phyloP scores from a whole-genome alignment of 2,888 invertebrate genomes.

The Iselma pallidipennis region DNA sequence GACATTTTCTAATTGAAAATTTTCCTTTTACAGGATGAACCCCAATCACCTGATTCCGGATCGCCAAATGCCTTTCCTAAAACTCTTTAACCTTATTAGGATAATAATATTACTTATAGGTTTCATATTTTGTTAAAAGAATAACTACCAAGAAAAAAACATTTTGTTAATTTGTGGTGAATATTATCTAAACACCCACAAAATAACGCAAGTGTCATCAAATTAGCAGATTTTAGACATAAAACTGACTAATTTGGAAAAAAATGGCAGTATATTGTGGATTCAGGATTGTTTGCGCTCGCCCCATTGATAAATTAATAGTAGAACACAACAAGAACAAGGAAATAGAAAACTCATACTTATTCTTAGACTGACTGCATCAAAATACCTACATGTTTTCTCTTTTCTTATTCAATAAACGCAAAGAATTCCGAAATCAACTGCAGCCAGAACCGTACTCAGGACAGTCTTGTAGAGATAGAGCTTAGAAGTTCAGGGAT shows the following conservation, averaged over 20 bases:
- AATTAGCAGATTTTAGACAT: background rate
- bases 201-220: background rate
- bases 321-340: no score
- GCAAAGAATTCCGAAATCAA: no score
- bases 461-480: no score
- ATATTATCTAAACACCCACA: background rate
- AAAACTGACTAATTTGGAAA: background rate
- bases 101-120: slow-evolving; percentile 15
- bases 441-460: no score
- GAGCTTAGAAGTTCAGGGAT: no score
- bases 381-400: no score
- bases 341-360: no score
- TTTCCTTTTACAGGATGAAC: slow-evolving; percentile 46
- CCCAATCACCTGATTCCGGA: slow-evolving; percentile 45
- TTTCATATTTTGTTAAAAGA: slow-evolving; percentile 20
- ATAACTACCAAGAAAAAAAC: background rate
- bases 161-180: background rate
- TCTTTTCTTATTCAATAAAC: no score
- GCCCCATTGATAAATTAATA: no score
- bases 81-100: slow-evolving; percentile 41
- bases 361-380: no score
- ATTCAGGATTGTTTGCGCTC: no score
- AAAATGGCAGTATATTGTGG: no score
- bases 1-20: slow-evolving; percentile 3
- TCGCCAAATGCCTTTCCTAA: slow-evolving; percentile 54